Evolutionary conservation across 1,140 invertebrate genomes (phyloP).

Genomic region (Notospermus geniculatus): DNA sequence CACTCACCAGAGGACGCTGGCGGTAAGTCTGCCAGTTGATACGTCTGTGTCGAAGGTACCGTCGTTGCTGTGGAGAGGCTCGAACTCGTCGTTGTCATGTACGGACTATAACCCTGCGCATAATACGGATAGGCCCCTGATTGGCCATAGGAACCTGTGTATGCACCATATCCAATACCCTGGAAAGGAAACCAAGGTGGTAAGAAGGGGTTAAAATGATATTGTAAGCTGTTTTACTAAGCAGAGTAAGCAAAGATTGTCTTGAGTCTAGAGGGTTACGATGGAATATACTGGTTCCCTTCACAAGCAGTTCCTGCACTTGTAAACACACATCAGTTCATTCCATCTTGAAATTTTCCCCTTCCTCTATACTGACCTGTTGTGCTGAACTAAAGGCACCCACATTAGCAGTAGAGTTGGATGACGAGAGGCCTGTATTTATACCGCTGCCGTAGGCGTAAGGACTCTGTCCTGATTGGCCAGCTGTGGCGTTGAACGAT

Average conservation of each 20-base stretch:
- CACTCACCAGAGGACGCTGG: constrained; percentile 21
- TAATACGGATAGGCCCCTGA: constrained; percentile 22
- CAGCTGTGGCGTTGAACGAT: constrained; percentile 1
- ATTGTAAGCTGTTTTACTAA: neutral
- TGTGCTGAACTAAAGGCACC: constrained; percentile 8
- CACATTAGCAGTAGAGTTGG: constrained; percentile 1
- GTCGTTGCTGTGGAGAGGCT: constrained; percentile 19
- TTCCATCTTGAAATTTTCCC: no score
- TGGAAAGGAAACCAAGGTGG: constrained; percentile 1
- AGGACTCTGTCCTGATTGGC: constrained; percentile 7
- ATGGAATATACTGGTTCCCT: neutral
- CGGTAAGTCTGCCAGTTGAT: constrained; percentile 36
- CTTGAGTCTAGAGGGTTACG: neutral
- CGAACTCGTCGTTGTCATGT: constrained; percentile 24
- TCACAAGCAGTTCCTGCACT: no score
- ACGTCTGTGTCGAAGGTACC: constrained; percentile 41
- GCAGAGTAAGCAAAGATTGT: neutral
- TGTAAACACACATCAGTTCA: no score
- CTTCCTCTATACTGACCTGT: neutral
- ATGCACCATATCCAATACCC: constrained; percentile 24
- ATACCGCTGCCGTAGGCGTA: constrained; percentile 8
- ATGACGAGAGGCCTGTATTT: constrained; percentile 1
- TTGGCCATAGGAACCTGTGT: constrained; percentile 24
- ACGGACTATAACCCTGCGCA: constrained; percentile 24
- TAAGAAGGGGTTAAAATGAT: neutral